Conservation (phyloP, 2,113 vertebrate genomes). For the Geococcyx californianus region DNA sequence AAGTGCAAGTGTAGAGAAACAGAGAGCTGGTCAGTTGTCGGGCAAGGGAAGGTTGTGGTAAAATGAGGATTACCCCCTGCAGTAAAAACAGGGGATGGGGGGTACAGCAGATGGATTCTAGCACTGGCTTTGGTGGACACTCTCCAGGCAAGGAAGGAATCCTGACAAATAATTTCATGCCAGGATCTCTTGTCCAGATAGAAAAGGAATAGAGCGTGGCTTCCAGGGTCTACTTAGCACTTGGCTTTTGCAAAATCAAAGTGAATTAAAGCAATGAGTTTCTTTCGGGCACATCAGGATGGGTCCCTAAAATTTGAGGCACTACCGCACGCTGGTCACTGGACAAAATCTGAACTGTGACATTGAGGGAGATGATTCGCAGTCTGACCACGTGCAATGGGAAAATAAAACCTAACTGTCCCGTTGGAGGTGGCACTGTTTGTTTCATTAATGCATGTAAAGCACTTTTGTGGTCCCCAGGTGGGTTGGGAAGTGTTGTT, state of each 20-base stretch:
- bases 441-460: slow-evolving; percentile 5
- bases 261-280: background rate
- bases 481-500: slow-evolving; percentile 30
- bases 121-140: background rate
- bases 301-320: background rate
- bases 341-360: background rate
- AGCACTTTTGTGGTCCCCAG: slow-evolving; percentile 27
- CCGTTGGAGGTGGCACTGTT: background rate
- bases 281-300: background rate
- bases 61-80: background rate
- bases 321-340: accelerated
- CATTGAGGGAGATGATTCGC: background rate
- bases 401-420: slow-evolving; percentile 30
- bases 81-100: background rate
- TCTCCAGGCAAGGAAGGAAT: background rate
- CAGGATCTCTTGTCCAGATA: background rate
- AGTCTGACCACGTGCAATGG: background rate
- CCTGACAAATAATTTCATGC: background rate
- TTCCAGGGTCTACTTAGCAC: background rate
- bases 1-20: background rate
- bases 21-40: background rate
- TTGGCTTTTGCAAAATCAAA: background rate
- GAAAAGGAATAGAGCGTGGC: background rate
- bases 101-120: background rate
- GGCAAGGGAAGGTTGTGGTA: background rate